Percentiles rank a stretch among this genome's conserved stretches.
These are phyloP conservation scores for Leptobrachium ailaonicum DNA, from an alignment of 2,113 vertebrate genomes.

Conservation along the genomic window DNA sequence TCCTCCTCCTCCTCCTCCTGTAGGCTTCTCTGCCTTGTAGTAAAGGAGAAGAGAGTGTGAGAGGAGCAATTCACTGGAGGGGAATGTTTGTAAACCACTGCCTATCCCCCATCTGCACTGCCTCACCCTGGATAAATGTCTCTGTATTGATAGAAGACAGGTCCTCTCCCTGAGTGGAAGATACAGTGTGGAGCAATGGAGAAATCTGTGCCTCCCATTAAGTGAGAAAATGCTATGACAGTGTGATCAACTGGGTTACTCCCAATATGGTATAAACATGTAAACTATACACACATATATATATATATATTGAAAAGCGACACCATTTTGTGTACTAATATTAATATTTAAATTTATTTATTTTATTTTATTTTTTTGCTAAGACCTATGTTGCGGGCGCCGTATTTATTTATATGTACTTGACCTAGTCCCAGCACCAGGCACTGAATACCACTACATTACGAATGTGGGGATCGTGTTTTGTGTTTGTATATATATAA, in stretches of 20 bases:
- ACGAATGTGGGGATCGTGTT: no score
- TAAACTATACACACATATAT: background rate
- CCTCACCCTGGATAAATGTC: slow-evolving; percentile 24
- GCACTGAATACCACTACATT: no score
- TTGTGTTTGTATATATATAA: no score
- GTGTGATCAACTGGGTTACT: background rate
- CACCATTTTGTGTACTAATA: no score
- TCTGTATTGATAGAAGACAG: background rate
- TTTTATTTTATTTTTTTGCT: no score
- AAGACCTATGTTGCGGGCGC: no score
- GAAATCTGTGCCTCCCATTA: background rate
- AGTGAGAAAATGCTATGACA: background rate
- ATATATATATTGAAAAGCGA: no score
- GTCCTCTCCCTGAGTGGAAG: background rate
- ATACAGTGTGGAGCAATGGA: background rate
- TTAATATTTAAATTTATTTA: no score
- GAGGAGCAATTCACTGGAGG: slow-evolving; percentile 25
- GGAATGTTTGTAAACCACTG: slow-evolving; percentile 21
- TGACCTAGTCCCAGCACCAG: no score
- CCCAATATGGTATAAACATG: background rate
- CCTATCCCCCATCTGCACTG: slow-evolving; percentile 17
- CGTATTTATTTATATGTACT: no score
- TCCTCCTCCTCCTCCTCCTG: background rate
- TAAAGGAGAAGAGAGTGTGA: slow-evolving; percentile 20
- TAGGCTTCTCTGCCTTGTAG: slow-evolving; percentile 41